phyloP scores from a whole-genome alignment of 2,888 invertebrate species.

The Drosophila infuscata region DNA sequence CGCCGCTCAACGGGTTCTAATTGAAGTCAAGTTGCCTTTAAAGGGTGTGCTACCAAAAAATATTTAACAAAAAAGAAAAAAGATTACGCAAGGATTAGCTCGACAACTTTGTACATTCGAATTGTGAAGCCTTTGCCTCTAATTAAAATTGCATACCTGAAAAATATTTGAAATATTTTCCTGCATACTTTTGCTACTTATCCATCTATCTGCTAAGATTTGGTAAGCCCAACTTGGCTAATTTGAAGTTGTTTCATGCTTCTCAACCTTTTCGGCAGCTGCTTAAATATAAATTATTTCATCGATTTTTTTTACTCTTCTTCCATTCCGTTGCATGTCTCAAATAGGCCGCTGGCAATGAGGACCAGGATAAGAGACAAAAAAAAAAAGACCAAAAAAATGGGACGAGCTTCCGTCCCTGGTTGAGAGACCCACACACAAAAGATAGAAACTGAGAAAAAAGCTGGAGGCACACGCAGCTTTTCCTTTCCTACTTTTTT shows the following conservation, averaged over 20 bases:
- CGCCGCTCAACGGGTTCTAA: constrained; percentile 62
- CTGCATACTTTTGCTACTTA: not conserved
- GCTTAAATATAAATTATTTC: constrained; percentile 71
- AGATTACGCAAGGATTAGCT: constrained; percentile 3
- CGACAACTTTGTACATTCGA: not conserved
- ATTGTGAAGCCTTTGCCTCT: not conserved
- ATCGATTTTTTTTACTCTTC: constrained; percentile 63
- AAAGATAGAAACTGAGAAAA: constrained; percentile 46
- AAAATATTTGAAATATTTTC: not conserved
- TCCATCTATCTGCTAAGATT: not conserved
- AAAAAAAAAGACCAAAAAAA: constrained; percentile 51
- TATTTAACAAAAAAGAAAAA: not conserved
- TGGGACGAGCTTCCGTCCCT: constrained; percentile 65
- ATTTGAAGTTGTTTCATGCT: constrained; percentile 33
- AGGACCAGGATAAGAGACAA: constrained; percentile 35
- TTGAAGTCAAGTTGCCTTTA: constrained; percentile 66
- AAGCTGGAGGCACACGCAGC: constrained; percentile 64
- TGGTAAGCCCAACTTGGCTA: constrained; percentile 37
- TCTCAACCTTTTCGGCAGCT: constrained; percentile 39
- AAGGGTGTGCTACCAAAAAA: not conserved
- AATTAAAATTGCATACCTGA: constrained; percentile 10
- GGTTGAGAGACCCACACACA: constrained; percentile 51
- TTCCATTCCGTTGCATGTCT: constrained; percentile 46
- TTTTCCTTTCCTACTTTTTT: constrained; percentile 67
- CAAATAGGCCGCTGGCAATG: constrained; percentile 69